Conservation (phyloP, 2,888 invertebrate species). For the Lasioglossum villosulum region DNA sequence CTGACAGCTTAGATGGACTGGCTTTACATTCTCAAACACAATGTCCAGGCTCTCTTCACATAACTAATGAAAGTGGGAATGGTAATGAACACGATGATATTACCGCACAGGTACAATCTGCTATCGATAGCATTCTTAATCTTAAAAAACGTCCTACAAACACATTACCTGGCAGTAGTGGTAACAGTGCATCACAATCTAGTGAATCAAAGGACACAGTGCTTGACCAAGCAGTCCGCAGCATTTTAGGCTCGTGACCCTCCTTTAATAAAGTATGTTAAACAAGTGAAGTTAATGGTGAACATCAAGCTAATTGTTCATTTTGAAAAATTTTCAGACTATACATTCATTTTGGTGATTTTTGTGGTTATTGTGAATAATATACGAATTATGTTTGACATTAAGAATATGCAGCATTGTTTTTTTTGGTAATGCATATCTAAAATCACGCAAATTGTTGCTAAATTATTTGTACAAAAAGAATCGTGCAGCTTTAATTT, state of each 20-base stretch:
- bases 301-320: conserved; percentile 64
- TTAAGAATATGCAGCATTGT: conserved; percentile 54
- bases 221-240: conserved; percentile 83
- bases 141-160: conserved; percentile 85
- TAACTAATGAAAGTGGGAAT: conserved; percentile 70
- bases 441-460: conserved; percentile 54
- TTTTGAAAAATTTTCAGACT: conserved; percentile 57
- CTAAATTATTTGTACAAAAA: conserved; percentile 69
- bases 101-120: conserved; percentile 92
- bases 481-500: conserved; percentile 57
- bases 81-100: conserved; percentile 87
- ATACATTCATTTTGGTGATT: conserved; percentile 56
- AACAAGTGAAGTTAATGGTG: conserved; percentile 74
- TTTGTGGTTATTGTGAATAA: conserved; percentile 53
- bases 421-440: conserved; percentile 56
- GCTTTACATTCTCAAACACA: conserved; percentile 79
- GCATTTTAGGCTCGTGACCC: conserved; percentile 84
- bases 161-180: conserved; percentile 66
- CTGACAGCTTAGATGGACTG: conserved; percentile 81
- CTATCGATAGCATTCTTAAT: conserved; percentile 92
- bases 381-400: conserved; percentile 60
- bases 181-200: conserved; percentile 71
- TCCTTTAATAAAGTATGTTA: conserved; percentile 83
- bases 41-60: conserved; percentile 71
- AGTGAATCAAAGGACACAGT: conserved; percentile 81